These are phyloP conservation scores for Papilio helenus DNA, from an alignment of 1,140 invertebrate species.

Conservation along the genomic window DNA sequence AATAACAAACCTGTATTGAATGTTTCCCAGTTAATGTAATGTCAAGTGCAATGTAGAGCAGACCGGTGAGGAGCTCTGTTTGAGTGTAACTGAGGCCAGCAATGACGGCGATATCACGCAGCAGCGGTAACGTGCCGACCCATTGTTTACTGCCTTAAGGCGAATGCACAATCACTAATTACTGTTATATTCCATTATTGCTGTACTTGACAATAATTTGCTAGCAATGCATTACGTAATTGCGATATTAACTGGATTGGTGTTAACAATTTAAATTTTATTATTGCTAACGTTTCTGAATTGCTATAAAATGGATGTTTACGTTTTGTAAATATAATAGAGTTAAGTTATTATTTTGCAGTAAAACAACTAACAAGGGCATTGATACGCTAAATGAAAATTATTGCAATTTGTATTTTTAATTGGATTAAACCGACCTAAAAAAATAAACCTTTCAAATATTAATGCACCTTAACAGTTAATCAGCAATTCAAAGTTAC, in stretches of 20 bases:
- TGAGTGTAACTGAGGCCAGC: background rate
- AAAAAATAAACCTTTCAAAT: background rate
- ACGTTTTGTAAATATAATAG: too few relatives aligned
- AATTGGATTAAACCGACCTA: background rate
- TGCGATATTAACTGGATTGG: background rate
- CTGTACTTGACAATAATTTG: background rate
- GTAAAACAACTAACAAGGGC: too few relatives aligned
- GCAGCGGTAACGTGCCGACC: background rate
- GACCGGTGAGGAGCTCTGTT: background rate
- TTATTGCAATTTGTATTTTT: too few relatives aligned
- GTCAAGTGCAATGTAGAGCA: background rate
- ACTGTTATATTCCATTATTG: background rate
- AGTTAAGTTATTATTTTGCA: too few relatives aligned
- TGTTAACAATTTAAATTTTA: background rate
- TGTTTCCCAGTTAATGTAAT: background rate
- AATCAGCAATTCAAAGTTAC: constrained; percentile 24
- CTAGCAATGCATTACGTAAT: background rate
- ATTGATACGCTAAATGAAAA: too few relatives aligned
- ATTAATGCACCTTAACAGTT: constrained; percentile 20
- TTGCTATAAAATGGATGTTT: too few relatives aligned
- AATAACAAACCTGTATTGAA: background rate
- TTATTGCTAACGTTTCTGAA: too few relatives aligned
- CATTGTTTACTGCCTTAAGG: background rate
- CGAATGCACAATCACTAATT: background rate
- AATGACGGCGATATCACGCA: background rate